Evolutionary conservation across 2,113 vertebrate species (phyloP).

Genomic region (Poeciliopsis occidentalis): DNA sequence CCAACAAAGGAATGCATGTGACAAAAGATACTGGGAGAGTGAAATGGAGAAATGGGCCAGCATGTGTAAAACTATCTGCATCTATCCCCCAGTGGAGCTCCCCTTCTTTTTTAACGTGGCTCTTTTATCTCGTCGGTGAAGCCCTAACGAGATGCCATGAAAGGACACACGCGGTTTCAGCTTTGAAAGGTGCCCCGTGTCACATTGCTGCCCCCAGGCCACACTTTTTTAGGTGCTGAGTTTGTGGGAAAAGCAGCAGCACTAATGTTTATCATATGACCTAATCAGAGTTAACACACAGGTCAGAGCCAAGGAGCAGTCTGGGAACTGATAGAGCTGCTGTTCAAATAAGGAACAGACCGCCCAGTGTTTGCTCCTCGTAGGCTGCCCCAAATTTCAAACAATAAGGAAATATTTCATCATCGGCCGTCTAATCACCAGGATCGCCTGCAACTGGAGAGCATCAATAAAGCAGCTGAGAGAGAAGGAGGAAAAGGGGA

Average conservation of each 20-base stretch:
- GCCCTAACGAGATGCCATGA: slow-evolving; percentile 81
- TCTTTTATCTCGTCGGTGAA: slow-evolving; percentile 77
- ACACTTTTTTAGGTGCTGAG: slow-evolving; percentile 78
- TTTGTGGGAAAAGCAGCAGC: slow-evolving; percentile 85
- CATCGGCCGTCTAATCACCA: slow-evolving; percentile 71
- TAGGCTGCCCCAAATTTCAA: slow-evolving; percentile 70
- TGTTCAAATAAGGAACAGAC: slow-evolving; percentile 80
- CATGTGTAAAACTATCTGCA: slow-evolving; percentile 76
- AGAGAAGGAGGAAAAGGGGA: slow-evolving; percentile 33
- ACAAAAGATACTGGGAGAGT: slow-evolving; percentile 75
- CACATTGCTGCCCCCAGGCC: slow-evolving; percentile 81
- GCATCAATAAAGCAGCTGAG: slow-evolving; percentile 62
- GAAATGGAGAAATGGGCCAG: slow-evolving; percentile 67
- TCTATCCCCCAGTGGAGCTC: slow-evolving; percentile 69
- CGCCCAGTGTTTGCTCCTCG: slow-evolving; percentile 72
- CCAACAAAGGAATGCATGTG: slow-evolving; percentile 77
- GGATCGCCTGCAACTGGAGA: slow-evolving; percentile 68
- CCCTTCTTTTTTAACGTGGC: slow-evolving; percentile 73
- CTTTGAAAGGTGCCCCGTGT: slow-evolving; percentile 84
- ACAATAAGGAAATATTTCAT: slow-evolving; percentile 83
- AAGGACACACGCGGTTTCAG: slow-evolving; percentile 78
- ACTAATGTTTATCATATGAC: slow-evolving; percentile 91
- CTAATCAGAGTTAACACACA: slow-evolving; percentile 83
- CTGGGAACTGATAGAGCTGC: slow-evolving; percentile 81
- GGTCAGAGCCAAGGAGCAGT: slow-evolving; percentile 81